A percentile compares a stretch with the other conserved stretches of the same genome.
phyloP scores from a whole-genome alignment of 2,888 invertebrate genomes.

The Metellina segmentata region DNA sequence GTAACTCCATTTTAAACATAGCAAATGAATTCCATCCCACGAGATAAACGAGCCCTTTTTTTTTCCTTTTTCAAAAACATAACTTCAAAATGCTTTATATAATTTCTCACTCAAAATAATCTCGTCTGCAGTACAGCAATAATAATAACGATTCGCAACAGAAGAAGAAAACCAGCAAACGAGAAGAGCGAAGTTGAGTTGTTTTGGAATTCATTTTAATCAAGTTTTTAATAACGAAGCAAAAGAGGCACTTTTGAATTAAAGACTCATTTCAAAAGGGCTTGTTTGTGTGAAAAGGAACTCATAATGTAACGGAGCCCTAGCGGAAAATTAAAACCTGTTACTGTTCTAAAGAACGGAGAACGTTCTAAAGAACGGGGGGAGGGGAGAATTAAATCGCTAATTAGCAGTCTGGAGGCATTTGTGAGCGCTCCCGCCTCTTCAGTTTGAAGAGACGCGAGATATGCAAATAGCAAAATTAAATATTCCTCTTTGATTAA shows the following conservation, averaged over 20 bases:
- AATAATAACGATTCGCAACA: constrained; percentile 3
- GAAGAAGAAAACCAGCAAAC: constrained; percentile 3
- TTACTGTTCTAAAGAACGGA: constrained; percentile 18
- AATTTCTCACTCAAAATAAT: constrained; percentile 38
- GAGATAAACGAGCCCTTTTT: neutral
- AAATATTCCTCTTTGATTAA: constrained; percentile 74
- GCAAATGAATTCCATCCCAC: constrained; percentile 39
- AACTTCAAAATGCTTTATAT: constrained; percentile 7
- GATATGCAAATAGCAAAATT: constrained; percentile 75
- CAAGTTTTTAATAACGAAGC: constrained; percentile 74
- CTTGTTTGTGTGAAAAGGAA: constrained; percentile 48
- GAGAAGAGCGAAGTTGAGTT: constrained; percentile 55
- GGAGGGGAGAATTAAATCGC: constrained; percentile 45
- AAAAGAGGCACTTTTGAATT: constrained; percentile 69
- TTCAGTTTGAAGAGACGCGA: constrained; percentile 45
- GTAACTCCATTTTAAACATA: constrained; percentile 25
- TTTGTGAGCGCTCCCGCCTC: constrained; percentile 46
- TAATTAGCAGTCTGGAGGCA: constrained; percentile 60
- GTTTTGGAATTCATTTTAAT: constrained; percentile 73
- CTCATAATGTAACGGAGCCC: constrained; percentile 59
- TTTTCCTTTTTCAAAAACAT: neutral
- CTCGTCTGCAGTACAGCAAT: constrained; percentile 21
- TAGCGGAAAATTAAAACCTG: constrained; percentile 69
- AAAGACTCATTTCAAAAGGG: constrained; percentile 60
- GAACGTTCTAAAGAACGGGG: neutral